A percentile compares a stretch with the other conserved stretches of the same genome.
Conservation (phyloP, 37 sponge, comb jelly and placozoan species). For the Chondrosia reniformis region DNA sequence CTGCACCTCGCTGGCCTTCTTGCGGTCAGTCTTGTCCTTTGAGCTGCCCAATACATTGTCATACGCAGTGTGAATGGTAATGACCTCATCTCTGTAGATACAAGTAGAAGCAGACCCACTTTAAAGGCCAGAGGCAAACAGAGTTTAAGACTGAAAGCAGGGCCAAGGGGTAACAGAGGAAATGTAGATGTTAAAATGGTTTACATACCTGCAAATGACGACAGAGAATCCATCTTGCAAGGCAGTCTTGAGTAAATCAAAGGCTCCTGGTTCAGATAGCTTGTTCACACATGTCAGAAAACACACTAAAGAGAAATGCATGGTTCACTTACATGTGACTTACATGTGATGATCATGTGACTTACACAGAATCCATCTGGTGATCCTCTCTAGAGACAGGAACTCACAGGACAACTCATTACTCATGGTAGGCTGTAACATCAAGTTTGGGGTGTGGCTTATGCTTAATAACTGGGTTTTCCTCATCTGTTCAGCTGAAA, state of each 20-base stretch:
- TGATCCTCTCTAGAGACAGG: slow-evolving; percentile 75
- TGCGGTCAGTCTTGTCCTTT: slow-evolving; percentile 50
- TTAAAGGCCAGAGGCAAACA: not conserved
- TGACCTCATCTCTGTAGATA: slow-evolving; percentile 44
- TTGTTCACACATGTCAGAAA: slow-evolving; percentile 65
- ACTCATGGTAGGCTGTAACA: slow-evolving; percentile 65
- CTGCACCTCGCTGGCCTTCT: slow-evolving; percentile 42
- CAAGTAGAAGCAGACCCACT: not conserved
- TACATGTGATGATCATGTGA: not conserved
- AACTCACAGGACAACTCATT: slow-evolving; percentile 78
- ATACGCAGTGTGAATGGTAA: slow-evolving; percentile 56
- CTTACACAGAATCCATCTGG: slow-evolving; percentile 86
- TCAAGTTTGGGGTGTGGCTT: slow-evolving; percentile 45
- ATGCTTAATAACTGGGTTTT: slow-evolving; percentile 47
- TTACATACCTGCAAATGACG: slow-evolving; percentile 57
- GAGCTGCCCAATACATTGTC: slow-evolving; percentile 53
- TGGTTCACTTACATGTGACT: not conserved
- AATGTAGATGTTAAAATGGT: too few relatives aligned
- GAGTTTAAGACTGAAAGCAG: not conserved
- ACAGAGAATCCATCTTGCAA: slow-evolving; percentile 79
- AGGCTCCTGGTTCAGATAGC: slow-evolving; percentile 41
- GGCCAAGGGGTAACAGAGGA: not conserved
- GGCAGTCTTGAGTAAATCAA: slow-evolving; percentile 82
- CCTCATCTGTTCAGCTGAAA: slow-evolving; percentile 64
- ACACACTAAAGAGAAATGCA: slow-evolving; percentile 36